Base-by-base conservation (phyloP, 2,797 vertebrate species). In the Coregonus ussuriensis region DNA sequence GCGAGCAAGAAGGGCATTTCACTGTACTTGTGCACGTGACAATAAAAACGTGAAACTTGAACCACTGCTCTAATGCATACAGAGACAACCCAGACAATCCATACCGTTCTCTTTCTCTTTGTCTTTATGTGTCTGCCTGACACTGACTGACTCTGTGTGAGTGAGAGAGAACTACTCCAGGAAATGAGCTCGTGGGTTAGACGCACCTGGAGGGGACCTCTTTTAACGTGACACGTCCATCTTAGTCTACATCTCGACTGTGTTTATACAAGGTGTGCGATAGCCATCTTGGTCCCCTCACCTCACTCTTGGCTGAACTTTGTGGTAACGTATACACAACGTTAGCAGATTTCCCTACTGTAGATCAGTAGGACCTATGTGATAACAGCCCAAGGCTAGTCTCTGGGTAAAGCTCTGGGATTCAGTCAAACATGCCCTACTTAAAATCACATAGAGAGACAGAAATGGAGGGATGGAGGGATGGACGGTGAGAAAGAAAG, bases 291-390 rank as follows among this genome's bases (percentile, higher is more conserved):
- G 72, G 54, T 31, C 75, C 76, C 82, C 77, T 74, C 54, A 6
- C 65, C 84, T 87, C 83, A 88, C 84, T 90, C 77, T 83, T 83
- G 82, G 83, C 79, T 88, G 86, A 91, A 88, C 88, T 83, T 71
- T 76, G 29, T 71, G 75, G 75, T 84, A 84, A 87, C 86, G 82
- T 91, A 89, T 82, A 91, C 88, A 91, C 59, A 62, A 41, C 53
- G 67, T 3, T 5, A 79, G 76, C 73, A 71, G 70, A 67, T 41
- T 77, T 83, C 86, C 79, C 80, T 51, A 76, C 59, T 78, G 81
- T 65, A 74, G 75, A 84, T 18, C 41, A 47, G 9, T 47, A 47
- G 41, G 41, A 47, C 2, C 9, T 3, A 47, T 47, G 9, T 71
- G 33, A 69, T 78, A 69, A 80, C 80, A 72, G 84, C 74, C 47